Evolutionary conservation across 2,797 vertebrate species (phyloP), one percentile per base, ranked within the genome.

Genomic region (Trematomus bernacchii): DNA sequence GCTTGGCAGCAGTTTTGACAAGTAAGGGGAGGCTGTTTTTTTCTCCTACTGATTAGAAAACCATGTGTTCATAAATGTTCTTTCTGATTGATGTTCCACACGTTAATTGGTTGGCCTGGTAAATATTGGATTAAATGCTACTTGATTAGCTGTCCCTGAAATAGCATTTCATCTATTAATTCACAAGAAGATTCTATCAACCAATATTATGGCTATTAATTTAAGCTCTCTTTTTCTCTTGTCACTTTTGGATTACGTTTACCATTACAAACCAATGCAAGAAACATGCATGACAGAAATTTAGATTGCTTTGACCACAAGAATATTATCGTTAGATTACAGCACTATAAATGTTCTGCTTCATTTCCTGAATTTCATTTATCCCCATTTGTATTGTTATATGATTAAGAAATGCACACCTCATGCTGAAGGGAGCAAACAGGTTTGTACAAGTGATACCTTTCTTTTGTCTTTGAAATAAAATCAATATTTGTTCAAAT

Each of bases 121-220:
- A 79, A 90, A 91, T 80, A 91, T 68, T 55, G 74, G 77, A 89
- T 91, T 88, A 86, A 91, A 86, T 76, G 74, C 37, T 66, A 72
- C 80, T 87, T 85, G 72, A 90, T 90, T 87, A 83, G 67, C 81
- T 86, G 79, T 53, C 89, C 88, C 80, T 83, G 77, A 89, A 93
- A 93, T 90, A 91, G 84, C 73, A 66, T 76, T 50, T 43, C 50
- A 81, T 79, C 65, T 82, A 84, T 83, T 85, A 70, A 86, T 88
- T 82, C 53, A 77, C 66, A 66, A 78, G 37, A 79, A 80, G 80
- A 79, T 91, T 86, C 62, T 85, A 84, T 91, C 82, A 82, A 86
- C 80, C 73, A 70, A 77, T 85, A 90, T 70, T 73, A 87, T 77
- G 85, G 66, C 40, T 78, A 61, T 84, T 85, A 77, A 83, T 87